Base-by-base conservation (phyloP, 2,113 vertebrate genomes). In the Channa argus region DNA sequence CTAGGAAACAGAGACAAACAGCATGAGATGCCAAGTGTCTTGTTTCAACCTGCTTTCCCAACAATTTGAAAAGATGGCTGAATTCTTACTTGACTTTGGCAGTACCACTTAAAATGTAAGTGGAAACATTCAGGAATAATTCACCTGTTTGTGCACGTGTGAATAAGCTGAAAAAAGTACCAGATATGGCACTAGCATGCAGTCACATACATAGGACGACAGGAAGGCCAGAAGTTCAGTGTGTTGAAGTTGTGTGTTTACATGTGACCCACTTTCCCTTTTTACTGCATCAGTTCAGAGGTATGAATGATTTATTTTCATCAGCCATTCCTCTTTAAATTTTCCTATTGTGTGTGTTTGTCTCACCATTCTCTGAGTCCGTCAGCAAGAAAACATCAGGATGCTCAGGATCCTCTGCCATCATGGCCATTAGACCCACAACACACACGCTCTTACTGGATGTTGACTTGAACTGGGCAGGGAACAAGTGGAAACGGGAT, bases 341-440 rank as follows among this genome's bases (percentile, higher is more conserved):
- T 63, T 24, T 13, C 4, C 12, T 6, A 36, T 1, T 11, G 15
- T 45, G 15, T 45, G 37, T 11, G 13, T 37, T 50, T 59, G 45
- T 43, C 91, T 95, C 80, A 99, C 98, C 98, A 15, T 95, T 97
- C 86, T 99, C 98, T 0, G 98, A 99, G 93, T 99, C 98, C 0
- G 98, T 99, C 85, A 99, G 55, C 64, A 99, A 82, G 93, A 99
- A 98, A 87, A 99, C 93, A 77, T 99, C 97, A 0, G 96, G 97
- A 79, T 99, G 98, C 70, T 99, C 97, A 0, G 96, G 96, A 83
- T 99, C 97, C 65, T 99, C 98, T 1, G 97, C 96, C 97, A 99
- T 98, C 95, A 99, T 97, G 75, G 96, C 96, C 98, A 99, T 99
- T 87, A 98, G 96, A 39, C 98, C 98, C 50, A 98, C 94, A 65